A percentile compares a stretch with the other conserved stretches of the same genome.
phyloP scores from a whole-genome alignment of 2,888 invertebrate genomes.

The Diplolepis rosae region DNA sequence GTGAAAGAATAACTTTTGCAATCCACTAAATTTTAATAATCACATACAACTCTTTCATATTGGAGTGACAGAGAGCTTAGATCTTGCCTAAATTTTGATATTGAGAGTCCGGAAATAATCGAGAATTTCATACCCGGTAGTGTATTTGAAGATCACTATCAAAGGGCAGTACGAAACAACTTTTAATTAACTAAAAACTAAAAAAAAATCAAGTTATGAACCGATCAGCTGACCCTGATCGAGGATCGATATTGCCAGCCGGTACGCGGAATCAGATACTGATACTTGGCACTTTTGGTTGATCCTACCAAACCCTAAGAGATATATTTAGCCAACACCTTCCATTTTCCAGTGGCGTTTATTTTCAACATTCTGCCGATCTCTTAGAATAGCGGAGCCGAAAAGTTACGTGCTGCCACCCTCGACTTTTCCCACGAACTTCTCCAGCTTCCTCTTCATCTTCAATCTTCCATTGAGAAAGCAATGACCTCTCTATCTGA shows the following conservation, averaged over 20 bases:
- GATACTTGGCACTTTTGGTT: constrained; percentile 57
- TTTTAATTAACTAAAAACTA: background rate
- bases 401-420: constrained; percentile 49
- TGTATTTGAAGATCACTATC: background rate
- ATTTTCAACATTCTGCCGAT: constrained; percentile 62
- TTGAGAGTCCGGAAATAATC: background rate
- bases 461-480: constrained; percentile 6
- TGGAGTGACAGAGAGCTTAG: background rate
- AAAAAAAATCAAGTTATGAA: background rate
- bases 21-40: background rate
- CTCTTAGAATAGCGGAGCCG: constrained; percentile 43
- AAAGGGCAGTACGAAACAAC: background rate
- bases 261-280: constrained; percentile 61
- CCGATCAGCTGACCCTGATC: constrained; percentile 33
- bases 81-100: background rate
- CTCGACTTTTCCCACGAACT: constrained; percentile 43
- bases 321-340: constrained; percentile 67
- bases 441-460: constrained; percentile 17
- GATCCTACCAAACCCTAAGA: constrained; percentile 54
- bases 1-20: too few species aligned
- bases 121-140: background rate
- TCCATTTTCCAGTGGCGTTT: constrained; percentile 70
- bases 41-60: background rate
- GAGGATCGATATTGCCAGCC: constrained; percentile 47
- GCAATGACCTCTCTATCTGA: constrained; percentile 20